phyloP scores from a whole-genome alignment of 2,888 invertebrate genomes.

The Athalia rosae region DNA sequence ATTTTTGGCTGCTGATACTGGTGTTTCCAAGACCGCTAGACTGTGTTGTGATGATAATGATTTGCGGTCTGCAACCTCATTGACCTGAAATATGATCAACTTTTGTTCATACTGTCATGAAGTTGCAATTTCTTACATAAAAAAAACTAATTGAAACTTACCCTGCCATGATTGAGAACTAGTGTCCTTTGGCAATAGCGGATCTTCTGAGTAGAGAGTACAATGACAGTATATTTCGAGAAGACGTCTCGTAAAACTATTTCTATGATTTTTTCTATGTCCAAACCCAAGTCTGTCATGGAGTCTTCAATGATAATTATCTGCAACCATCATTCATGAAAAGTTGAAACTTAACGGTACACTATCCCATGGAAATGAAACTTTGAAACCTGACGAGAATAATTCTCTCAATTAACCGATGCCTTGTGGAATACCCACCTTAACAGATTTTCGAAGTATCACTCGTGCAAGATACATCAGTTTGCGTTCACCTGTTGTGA shows the following conservation, averaged over 20 bases:
- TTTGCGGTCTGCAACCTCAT: slow-evolving; percentile 46
- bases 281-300: slow-evolving; percentile 53
- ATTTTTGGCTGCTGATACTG: slow-evolving; percentile 50
- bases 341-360: neutral
- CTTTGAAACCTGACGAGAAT: too few relatives aligned
- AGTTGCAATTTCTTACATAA: neutral
- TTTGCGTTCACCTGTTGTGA: slow-evolving; percentile 56
- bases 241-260: slow-evolving; percentile 56
- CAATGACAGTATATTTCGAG: slow-evolving; percentile 57
- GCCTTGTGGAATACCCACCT: slow-evolving; percentile 49
- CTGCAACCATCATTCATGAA: slow-evolving; percentile 50
- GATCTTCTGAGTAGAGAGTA: slow-evolving; percentile 55
- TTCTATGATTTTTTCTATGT: slow-evolving; percentile 55
- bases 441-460: slow-evolving; percentile 53
- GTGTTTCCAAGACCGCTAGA: slow-evolving; percentile 47
- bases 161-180: slow-evolving; percentile 51
- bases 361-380: too few relatives aligned
- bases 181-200: slow-evolving; percentile 52
- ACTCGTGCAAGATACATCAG: slow-evolving; percentile 58
- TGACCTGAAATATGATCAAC: slow-evolving; percentile 32
- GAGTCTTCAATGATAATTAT: slow-evolving; percentile 59
- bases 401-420: neutral
- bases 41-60: slow-evolving; percentile 49
- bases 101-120: neutral
- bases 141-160: slow-evolving; percentile 25